Evolutionary conservation across 2,888 invertebrate genomes (phyloP), one percentile per base, ranked within the genome.

Genomic region (Apodemia mormo): DNA sequence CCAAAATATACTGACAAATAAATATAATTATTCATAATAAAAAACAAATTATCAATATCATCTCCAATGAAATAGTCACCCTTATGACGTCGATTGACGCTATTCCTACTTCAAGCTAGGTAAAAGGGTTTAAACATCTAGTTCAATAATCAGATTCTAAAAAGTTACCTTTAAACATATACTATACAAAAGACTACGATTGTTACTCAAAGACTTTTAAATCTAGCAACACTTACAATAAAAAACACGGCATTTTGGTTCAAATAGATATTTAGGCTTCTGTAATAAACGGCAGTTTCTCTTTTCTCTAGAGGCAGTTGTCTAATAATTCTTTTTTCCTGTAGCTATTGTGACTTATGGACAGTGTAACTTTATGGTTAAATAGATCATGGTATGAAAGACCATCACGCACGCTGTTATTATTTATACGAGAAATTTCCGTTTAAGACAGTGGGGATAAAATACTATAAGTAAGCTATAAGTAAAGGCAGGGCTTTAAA

Each of bases 391-490:
- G 40, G 9, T 40, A 9, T 40, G 8, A 8, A 40, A 40, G 7
- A 40, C 40, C 8, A 40, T 8, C 40, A 40, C 1, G 40, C 8
- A 8, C 8, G 40, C 8, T 8, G 40, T 40, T 1, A 40, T 40
- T 8, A 37, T 40, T 8, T 8, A 40, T 40, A 40, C 40, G 40
- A 40, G 40, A 40, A 40, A 40, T 8, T 40, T 40, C 40, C 40
- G 40, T n/a, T 29, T 54, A 54, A 54, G 22, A 54, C 54, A 54
- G 9, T 22, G 29, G 87, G 85, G 87, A 86, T 86, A 87, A 40
- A 81, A 86, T 88, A 90, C 90, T 92, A 92, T 56, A 56, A 56
- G 56, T 56, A 90, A 91, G 92, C 92, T 92, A 92, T 90, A 88
- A 88, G 85, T 89, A 88, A 86, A 82, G 92, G 89, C 85, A 87